A percentile compares a stretch with the other conserved stretches of the same genome.
Evolutionary conservation across 2,113 vertebrate genomes (phyloP).

Genomic region (Peromyscus polionotus): DNA sequence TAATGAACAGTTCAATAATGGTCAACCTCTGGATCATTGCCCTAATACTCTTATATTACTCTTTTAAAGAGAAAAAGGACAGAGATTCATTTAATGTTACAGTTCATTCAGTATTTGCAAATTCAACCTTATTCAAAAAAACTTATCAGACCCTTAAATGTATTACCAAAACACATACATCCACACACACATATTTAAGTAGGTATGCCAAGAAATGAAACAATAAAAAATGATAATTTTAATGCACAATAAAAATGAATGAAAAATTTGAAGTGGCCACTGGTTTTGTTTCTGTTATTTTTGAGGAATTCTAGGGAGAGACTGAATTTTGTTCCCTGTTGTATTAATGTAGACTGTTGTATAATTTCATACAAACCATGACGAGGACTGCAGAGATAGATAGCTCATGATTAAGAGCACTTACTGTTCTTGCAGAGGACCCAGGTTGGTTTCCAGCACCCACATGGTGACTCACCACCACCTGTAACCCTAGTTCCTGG

Average conservation of each 20-base stretch:
- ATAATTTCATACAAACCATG: neutral
- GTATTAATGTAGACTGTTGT: neutral
- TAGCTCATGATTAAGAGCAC: neutral
- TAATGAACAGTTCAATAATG: neutral
- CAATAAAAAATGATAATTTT: neutral
- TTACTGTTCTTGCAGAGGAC: neutral
- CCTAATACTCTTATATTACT: neutral
- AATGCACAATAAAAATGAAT: neutral
- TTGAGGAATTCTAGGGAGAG: neutral
- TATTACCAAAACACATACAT: neutral
- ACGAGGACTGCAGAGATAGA: neutral
- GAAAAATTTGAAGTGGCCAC: neutral
- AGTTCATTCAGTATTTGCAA: conserved; percentile 49
- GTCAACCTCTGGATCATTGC: conserved; percentile 13
- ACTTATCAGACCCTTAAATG: neutral
- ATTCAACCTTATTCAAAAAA: neutral
- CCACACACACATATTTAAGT: neutral
- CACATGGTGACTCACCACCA: neutral
- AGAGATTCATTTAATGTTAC: conserved; percentile 30
- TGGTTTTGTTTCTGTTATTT: neutral
- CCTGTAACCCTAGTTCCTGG: neutral
- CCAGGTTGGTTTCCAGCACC: neutral
- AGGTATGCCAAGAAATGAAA: neutral
- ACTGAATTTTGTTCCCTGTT: neutral
- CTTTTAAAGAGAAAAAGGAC: conserved; percentile 32